Evolutionary conservation across 2,113 vertebrate genomes (phyloP).

Genomic region (Acanthisitta chloris): DNA sequence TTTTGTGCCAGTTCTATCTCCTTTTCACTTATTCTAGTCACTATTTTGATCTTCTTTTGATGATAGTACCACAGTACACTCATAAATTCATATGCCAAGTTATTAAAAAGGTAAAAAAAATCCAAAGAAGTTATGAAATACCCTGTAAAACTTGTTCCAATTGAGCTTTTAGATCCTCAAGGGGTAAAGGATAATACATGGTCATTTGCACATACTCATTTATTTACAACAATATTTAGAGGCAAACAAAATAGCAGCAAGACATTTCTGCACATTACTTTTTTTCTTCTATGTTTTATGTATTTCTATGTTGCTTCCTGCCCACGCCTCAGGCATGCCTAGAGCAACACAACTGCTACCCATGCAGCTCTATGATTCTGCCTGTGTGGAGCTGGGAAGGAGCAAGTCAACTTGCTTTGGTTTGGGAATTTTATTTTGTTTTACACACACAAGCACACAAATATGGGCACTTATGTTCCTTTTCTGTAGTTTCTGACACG

Average conservation of each 20-base stretch:
- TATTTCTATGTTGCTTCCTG: not conserved
- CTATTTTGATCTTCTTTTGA: slow-evolving; percentile 56
- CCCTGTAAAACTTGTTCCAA: not conserved
- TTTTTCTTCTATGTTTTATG: not conserved
- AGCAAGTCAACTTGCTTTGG: not conserved
- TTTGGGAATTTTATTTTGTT: not conserved
- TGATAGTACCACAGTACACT: not conserved
- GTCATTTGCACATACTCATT: not conserved
- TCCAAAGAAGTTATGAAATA: not conserved
- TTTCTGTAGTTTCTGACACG: not conserved
- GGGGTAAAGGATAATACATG: not conserved
- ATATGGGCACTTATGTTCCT: not conserved
- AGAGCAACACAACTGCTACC: not conserved
- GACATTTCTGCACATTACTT: not conserved
- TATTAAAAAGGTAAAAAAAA: slow-evolving; percentile 1
- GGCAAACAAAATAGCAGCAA: not conserved
- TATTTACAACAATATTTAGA: not conserved
- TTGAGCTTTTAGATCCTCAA: not conserved
- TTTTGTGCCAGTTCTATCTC: slow-evolving; percentile 6
- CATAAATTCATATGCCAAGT: slow-evolving; percentile 6
- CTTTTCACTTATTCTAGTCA: slow-evolving; percentile 36
- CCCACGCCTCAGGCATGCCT: not conserved
- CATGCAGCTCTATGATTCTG: not conserved
- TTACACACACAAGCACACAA: not conserved
- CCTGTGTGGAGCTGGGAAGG: not conserved